These are phyloP conservation scores for Melipona bicolor DNA, from an alignment of 2,888 invertebrate species.

Conservation along the genomic window DNA sequence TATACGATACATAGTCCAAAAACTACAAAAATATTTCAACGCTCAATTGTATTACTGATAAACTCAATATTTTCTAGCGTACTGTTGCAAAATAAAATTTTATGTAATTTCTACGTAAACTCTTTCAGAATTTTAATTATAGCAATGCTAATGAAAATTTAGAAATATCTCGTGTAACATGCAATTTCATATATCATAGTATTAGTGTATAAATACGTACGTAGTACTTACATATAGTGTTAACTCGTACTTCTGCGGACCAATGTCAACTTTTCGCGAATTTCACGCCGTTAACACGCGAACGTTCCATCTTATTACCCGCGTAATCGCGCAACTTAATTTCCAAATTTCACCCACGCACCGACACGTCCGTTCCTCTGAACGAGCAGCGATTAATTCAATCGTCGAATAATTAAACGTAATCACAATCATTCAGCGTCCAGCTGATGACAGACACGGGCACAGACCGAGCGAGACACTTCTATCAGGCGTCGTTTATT, in stretches of 20 bases:
- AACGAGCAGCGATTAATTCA: slow-evolving; percentile 16
- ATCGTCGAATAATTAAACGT: slow-evolving; percentile 21
- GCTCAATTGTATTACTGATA: too few relatives aligned
- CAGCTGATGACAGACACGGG: neutral
- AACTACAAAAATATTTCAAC: too few relatives aligned
- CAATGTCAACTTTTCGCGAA: neutral
- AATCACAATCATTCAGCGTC: slow-evolving; percentile 23
- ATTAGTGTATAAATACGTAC: too few relatives aligned
- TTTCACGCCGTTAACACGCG: neutral
- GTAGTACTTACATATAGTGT: neutral
- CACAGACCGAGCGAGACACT: slow-evolving; percentile 19
- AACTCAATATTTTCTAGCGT: too few relatives aligned
- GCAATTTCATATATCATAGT: too few relatives aligned
- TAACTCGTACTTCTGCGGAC: neutral
- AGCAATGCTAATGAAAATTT: too few relatives aligned
- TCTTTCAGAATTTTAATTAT: too few relatives aligned
- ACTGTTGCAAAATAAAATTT: too few relatives aligned
- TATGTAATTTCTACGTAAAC: too few relatives aligned
- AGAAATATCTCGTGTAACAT: too few relatives aligned
- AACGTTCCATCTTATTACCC: neutral
- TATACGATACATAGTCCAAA: too few relatives aligned
- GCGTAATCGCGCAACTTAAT: neutral
- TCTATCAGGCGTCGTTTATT: slow-evolving; percentile 35
- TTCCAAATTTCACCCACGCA: neutral
- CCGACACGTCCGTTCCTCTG: neutral